Conservation (phyloP, 2,113 vertebrate genomes). For the Colius striatus region DNA sequence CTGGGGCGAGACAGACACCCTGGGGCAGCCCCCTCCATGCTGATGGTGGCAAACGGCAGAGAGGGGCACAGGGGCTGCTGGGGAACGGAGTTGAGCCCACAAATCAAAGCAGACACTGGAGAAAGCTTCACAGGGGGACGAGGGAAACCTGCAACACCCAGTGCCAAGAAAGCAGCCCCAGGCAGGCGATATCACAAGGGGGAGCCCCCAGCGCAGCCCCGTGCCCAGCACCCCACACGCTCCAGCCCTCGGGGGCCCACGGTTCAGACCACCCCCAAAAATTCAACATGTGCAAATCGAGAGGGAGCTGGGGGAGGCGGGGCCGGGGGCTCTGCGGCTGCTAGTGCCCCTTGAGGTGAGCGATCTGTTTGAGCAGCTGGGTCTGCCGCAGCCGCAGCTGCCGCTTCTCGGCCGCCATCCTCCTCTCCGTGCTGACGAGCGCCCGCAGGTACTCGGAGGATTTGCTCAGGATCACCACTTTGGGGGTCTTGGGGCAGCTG, state of each 20-base stretch:
- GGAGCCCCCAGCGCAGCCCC: background rate
- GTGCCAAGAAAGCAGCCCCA: background rate
- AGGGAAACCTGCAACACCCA: background rate
- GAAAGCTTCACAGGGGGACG: background rate
- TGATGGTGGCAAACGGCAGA: accelerated
- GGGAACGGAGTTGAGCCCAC: background rate
- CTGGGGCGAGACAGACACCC: accelerated
- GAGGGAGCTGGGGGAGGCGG: background rate
- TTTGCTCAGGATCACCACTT: conserved; percentile 93
- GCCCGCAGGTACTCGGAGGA: conserved; percentile 88
- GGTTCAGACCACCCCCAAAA: background rate
- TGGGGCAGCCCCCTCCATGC: background rate
- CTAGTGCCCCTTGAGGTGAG: conserved; percentile 85
- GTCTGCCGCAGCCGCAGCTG: conserved; percentile 82
- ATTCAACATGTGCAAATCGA: conserved; percentile 77
- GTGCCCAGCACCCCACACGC: background rate
- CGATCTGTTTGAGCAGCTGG: conserved; percentile 86
- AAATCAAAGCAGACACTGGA: background rate
- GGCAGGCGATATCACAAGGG: background rate
- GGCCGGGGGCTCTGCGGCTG: background rate
- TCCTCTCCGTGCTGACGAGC: conserved; percentile 81
- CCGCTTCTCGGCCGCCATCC: conserved; percentile 85
- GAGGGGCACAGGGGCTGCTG: background rate
- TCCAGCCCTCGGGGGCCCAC: background rate
- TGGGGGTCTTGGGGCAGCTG: conserved; percentile 88